Percentiles rank a stretch among this genome's conserved stretches.
These are phyloP conservation scores for Hyposmocoma kahamanoa DNA, from an alignment of 1,140 invertebrate species.

Conservation along the genomic window DNA sequence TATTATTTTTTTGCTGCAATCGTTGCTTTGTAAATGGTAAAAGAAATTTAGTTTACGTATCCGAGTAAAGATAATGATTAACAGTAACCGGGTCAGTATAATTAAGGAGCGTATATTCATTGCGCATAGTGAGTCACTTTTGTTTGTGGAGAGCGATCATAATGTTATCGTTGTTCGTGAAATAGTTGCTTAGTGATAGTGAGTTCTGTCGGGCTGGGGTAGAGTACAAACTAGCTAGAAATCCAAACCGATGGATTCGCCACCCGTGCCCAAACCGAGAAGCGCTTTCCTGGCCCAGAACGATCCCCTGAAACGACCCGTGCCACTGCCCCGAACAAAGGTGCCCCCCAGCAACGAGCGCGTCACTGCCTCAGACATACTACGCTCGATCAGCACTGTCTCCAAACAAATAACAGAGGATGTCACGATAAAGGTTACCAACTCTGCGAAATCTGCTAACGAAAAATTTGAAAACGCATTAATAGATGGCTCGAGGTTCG, in stretches of 20 bases:
- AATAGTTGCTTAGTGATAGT: slow-evolving; percentile 23
- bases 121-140: slow-evolving; percentile 25
- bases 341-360: slow-evolving; percentile 32
- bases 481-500: slow-evolving; percentile 53
- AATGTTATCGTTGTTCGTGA: slow-evolving; percentile 34
- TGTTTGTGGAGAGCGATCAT: slow-evolving; percentile 25
- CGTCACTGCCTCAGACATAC: slow-evolving; percentile 43
- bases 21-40: too few relatives aligned
- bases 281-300: slow-evolving; percentile 30
- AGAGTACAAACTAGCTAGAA: neutral
- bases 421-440: slow-evolving; percentile 49
- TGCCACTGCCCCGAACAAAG: slow-evolving; percentile 53
- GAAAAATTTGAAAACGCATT: slow-evolving; percentile 54
- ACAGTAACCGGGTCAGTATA: slow-evolving; percentile 7
- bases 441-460: slow-evolving; percentile 48
- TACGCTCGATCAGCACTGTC: slow-evolving; percentile 48
- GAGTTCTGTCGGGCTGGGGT: too few relatives aligned
- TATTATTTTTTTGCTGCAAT: too few relatives aligned
- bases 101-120: slow-evolving; percentile 11
- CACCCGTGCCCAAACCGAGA: slow-evolving; percentile 52
- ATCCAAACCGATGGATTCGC: slow-evolving; percentile 45
- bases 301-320: slow-evolving; percentile 34
- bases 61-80: too few relatives aligned
- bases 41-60: too few relatives aligned
- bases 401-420: slow-evolving; percentile 61